These are phyloP conservation scores for Megalonaias nervosa DNA, from an alignment of 1,140 invertebrate species.

Conservation along the genomic window DNA sequence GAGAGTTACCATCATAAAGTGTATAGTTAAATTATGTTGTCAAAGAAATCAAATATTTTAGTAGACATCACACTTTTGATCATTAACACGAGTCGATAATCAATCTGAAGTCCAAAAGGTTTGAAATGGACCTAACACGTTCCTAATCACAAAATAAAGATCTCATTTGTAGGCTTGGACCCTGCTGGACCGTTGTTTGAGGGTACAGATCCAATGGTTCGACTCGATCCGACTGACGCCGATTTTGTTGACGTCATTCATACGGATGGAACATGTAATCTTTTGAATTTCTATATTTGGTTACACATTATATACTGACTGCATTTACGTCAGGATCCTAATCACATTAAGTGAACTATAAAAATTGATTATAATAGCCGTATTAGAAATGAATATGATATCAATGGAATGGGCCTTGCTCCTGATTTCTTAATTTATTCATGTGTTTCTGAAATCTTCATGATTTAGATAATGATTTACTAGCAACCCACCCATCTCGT, in stretches of 20 bases:
- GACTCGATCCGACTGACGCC: constrained; percentile 78
- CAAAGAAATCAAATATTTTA: no score
- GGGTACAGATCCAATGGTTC: constrained; percentile 68
- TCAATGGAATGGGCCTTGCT: not conserved
- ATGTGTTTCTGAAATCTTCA: not conserved
- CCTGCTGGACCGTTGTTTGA: constrained; percentile 81
- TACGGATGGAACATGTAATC: constrained; percentile 78
- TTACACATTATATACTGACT: not conserved
- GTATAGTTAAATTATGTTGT: no score
- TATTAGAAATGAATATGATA: not conserved
- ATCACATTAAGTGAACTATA: not conserved
- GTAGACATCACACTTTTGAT: no score
- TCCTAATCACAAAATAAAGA: not conserved
- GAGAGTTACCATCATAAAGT: no score
- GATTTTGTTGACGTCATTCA: constrained; percentile 96
- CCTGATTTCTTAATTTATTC: not conserved
- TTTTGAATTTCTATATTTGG: not conserved
- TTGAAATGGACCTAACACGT: no score
- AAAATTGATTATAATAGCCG: not conserved
- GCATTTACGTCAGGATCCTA: not conserved
- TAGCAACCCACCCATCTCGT: not conserved
- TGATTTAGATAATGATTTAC: not conserved
- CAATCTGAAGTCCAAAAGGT: no score
- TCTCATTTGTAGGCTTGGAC: constrained; percentile 75
- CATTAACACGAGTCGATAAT: no score